Evolutionary conservation across 2,888 invertebrate genomes (phyloP), one percentile per base, ranked within the genome.

Genomic region (Eumacrocentrus americanus): DNA sequence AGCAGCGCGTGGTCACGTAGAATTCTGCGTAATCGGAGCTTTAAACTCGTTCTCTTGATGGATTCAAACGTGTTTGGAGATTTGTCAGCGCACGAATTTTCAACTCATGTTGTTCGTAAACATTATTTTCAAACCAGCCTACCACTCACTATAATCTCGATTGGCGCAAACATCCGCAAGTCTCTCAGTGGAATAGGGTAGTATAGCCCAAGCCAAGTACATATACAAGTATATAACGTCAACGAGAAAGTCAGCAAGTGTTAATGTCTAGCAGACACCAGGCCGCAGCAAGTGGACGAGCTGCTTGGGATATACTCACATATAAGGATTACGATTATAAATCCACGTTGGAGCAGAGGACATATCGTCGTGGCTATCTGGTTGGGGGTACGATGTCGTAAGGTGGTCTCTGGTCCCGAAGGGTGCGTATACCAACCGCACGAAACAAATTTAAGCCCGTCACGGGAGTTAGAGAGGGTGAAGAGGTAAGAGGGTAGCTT

Each of bases 401-500:
- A 56, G 50, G 54, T 23, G 55, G 55, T 56, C 44, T 55, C 55
- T 60, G 60, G 44, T 56, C 55, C 55, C 60, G 51, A 60, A 60
- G 60, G 60, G 35, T 56, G 51, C 55, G 55, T 56, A 51, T 46
- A 56, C 54, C 40, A 35, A 12, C 20, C 50, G 35, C 42, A 38
- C 55, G 55, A 60, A 60, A 55, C 55, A 60, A 60, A 60, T 60
- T 55, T 56, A 56, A 51, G 23, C 38, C 40, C 34, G 55, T 53
- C 44, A 60, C 42, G 37, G n/a, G 20, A 40, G 34, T n/a, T n/a
- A 12, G 50, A 14, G 25, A 22, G 42, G 2, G 50, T 6, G 40
- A 38, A 16, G n/a, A 47, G 53, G 40, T 25, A 46, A 35, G 57
- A 23, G 22, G 14, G n/a, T n/a, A n/a, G n/a, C n/a, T n/a, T 38